A percentile compares a stretch with the other conserved stretches of the same genome.
These are phyloP conservation scores for Ornithorhynchus anatinus DNA, from an alignment of 2,113 vertebrate species.

Conservation along the genomic window DNA sequence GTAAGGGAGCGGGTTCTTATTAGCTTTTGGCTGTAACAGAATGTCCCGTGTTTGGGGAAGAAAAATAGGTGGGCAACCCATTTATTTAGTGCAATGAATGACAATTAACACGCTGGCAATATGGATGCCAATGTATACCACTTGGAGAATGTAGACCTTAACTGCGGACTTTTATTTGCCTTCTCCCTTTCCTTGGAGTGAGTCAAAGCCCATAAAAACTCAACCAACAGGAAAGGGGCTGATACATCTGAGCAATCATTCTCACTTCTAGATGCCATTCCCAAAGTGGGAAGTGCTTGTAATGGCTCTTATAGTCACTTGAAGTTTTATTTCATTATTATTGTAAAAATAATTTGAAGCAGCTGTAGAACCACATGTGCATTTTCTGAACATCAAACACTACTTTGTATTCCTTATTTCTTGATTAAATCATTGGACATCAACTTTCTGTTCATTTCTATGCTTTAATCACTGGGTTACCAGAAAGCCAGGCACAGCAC, in stretches of 20 bases:
- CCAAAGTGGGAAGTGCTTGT: neutral
- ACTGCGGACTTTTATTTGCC: neutral
- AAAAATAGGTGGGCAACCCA: fast-evolving
- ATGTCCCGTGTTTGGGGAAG: neutral
- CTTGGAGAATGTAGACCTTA: fast-evolving
- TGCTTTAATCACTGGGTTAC: slow-evolving; percentile 47
- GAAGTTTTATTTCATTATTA: neutral
- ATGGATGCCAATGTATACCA: neutral
- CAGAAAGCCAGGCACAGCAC: slow-evolving; percentile 42
- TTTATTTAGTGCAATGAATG: neutral
- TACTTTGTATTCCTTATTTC: slow-evolving; percentile 32
- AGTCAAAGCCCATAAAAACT: neutral
- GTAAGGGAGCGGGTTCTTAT: neutral
- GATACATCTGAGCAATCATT: neutral
- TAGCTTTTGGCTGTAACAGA: fast-evolving
- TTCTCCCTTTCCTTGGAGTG: neutral
- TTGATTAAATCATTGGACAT: slow-evolving; percentile 48
- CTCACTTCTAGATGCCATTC: neutral
- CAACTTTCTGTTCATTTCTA: slow-evolving; percentile 25
- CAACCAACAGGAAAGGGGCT: neutral
- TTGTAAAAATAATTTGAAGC: slow-evolving; percentile 30
- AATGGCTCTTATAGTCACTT: neutral
- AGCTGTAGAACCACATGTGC: slow-evolving; percentile 30
- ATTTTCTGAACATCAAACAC: slow-evolving; percentile 13
- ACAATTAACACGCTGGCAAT: neutral